phyloP scores from a whole-genome alignment of 2,797 vertebrate species.

The Avahi laniger region DNA sequence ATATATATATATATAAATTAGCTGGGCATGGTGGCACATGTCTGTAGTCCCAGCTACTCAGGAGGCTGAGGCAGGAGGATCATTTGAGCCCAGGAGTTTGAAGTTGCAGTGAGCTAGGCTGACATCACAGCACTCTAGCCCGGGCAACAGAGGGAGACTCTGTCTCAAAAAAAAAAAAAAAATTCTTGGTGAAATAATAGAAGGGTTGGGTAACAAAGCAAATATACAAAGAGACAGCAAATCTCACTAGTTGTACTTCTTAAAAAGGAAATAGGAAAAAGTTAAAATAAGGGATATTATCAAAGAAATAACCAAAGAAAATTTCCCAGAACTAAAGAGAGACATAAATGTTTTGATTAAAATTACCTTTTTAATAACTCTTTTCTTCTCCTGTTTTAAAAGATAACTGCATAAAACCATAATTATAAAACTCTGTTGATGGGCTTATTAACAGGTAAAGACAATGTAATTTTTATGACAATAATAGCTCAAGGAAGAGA shows the following conservation, averaged over 20 bases:
- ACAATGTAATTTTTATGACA: background rate
- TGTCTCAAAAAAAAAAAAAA: no score
- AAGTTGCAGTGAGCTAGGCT: no score
- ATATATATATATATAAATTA: no score
- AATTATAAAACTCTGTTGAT: background rate
- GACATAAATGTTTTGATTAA: background rate
- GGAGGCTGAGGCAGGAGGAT: no score
- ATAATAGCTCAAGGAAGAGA: background rate
- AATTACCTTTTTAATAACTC: background rate
- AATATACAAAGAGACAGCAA: background rate
- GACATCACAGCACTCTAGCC: no score
- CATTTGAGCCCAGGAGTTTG: no score
- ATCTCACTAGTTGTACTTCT: background rate
- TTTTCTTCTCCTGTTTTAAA: conserved; percentile 11
- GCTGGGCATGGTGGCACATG: no score
- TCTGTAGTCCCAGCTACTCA: no score
- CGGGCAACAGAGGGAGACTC: no score
- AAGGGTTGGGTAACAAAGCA: background rate
- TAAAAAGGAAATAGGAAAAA: background rate
- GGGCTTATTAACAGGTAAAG: background rate
- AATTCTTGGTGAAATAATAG: background rate
- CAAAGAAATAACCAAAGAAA: background rate
- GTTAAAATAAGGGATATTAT: background rate
- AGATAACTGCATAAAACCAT: background rate
- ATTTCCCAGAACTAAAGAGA: background rate